Evolutionary conservation across 2,113 vertebrate species (phyloP), one percentile per base, ranked within the genome.

Genomic region (Nerophis lumbriciformis): DNA sequence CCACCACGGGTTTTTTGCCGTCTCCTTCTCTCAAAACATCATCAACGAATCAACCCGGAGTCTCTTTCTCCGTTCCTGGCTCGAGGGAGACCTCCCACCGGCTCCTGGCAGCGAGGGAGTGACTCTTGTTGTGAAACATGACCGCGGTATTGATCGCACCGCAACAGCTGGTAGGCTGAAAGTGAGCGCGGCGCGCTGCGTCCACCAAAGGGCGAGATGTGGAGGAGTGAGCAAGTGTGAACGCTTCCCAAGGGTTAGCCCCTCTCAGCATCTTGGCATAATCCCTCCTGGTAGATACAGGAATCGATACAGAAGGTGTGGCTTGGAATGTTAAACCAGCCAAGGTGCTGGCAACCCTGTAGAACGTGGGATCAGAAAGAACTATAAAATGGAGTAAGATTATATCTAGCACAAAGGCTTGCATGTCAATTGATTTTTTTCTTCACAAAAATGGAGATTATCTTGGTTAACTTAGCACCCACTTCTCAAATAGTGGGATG

Each of bases 71-170:
- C 48, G 68, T 69, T 63, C 67, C 55, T 63, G 56, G 66, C 83
- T 76, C 65, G 39, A 42, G 13, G 50, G 79, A 76, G 77, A 75
- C 74, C 76, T 79, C 81, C 80, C 66, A 73, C 82, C 71, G 65
- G 65, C 73, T 76, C 57, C 66, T 74, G 74, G 76, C 79, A 75
- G 72, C 69, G 71, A 81, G 69, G 69, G 79, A 83, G 59, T 65
- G 77, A 71, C 38, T 69, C 66, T 53, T 83, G 81, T 83, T 82
- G 82, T 78, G 83, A 86, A 86, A 83, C 82, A 85, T 55, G 77
- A 78, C 75, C 68, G 78, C 73, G 48, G 59, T 79, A 85, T 83
- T 70, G 82, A 88, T 86, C 75, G 77, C 73, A 71, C 61, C 54
- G 68, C 77, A 83, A 82, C 81, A 85, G 79, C 82, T 83, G 84